Base-by-base conservation (phyloP, 2,888 invertebrate genomes). In the Apocheima hispidaria region DNA sequence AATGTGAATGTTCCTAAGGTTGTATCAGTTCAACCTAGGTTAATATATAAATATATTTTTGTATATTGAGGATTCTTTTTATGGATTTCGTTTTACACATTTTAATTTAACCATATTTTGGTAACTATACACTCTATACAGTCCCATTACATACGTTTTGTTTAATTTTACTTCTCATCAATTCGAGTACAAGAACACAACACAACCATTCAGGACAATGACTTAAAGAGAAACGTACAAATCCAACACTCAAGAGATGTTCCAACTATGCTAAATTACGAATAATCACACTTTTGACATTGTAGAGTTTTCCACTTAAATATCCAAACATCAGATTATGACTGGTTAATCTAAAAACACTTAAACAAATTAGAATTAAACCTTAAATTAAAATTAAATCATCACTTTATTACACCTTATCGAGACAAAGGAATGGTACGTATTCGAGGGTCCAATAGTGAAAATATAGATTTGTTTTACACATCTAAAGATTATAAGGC, bases 401-500 rank as follows among this genome's bases (percentile, higher is more conserved):
- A 88, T 86, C 90, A 90, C 87, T 90, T 90, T 88, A 87, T 82
- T 88, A 90, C 88, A 90, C 81, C 77, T 86, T 90, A 90, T 84
- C 79, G 77, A 88, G 86, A 87, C 84, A 83, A 85, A 86, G 92
- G 92, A 92, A 92, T 92, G 92, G 88, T 92, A 86, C 81, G 85
- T 87, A 84, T 81, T 80, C 30, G 81, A 83, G 74, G 83, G 84
- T 90, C 83, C 81, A 69, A 82, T 87, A 86, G 82, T 84, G 85
- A 91, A 92, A 81, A 91, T 90, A 92, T 87, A 87, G 80, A 77
- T 81, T 74, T 84, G 84, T 80, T 88, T 84, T 88, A 90, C 80
- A 88, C 78, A 77, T 85, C 82, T 87, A 86, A 82, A 77, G 88
- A 92, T 92, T 92, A 92, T 92, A 92, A 92, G 91, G 97, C 95